A percentile compares a stretch with the other conserved stretches of the same genome.
Conservation (phyloP, 2,797 vertebrate genomes). For the Carduelis carduelis region DNA sequence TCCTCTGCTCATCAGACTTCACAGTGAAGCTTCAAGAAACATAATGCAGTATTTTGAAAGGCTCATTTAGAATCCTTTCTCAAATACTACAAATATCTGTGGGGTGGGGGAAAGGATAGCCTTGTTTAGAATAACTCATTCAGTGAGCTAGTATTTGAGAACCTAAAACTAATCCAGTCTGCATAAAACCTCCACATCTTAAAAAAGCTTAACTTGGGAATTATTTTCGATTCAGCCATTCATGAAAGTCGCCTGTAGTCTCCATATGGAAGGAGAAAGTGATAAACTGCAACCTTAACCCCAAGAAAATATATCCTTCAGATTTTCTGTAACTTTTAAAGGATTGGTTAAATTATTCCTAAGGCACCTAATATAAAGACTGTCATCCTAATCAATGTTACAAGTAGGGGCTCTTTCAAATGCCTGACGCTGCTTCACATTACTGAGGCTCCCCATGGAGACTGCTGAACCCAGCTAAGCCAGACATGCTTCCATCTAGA, state of each 20-base stretch:
- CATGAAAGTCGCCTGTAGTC: not conserved
- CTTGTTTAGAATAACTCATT: slow-evolving; percentile 40
- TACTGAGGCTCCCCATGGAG: not conserved
- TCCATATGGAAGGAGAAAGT: not conserved
- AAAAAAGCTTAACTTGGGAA: not conserved
- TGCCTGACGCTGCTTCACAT: not conserved
- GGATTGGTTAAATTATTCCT: not conserved
- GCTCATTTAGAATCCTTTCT: slow-evolving; percentile 38
- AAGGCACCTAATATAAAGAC: not conserved
- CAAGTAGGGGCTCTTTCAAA: not conserved
- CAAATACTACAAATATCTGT: not conserved
- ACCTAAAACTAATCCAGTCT: not conserved
- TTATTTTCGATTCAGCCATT: not conserved
- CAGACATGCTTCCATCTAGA: not conserved
- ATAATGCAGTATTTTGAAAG: slow-evolving; percentile 28
- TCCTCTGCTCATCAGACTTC: slow-evolving; percentile 47
- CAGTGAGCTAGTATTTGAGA: slow-evolving; percentile 20
- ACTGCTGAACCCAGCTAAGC: not conserved
- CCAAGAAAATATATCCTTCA: not conserved
- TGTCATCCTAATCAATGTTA: not conserved
- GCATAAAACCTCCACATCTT: not conserved
- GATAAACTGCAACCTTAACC: not conserved
- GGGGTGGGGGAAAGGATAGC: not conserved
- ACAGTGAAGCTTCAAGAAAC: slow-evolving; percentile 56
- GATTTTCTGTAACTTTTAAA: not conserved